Conservation (phyloP, 2,888 invertebrate genomes). For the Acrobasis repandana region DNA sequence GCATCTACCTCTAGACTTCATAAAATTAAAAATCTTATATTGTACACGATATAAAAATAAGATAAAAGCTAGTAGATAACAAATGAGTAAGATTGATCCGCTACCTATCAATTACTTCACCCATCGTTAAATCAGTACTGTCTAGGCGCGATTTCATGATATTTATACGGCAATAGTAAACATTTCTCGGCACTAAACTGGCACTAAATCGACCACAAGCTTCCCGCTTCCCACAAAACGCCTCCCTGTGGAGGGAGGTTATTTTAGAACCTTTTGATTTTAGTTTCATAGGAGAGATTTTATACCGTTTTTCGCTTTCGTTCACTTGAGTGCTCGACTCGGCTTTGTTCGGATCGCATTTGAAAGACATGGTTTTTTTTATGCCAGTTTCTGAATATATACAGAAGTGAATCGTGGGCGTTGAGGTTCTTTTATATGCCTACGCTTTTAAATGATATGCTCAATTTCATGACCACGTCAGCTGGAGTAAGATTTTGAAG, state of each 20-base stretch:
- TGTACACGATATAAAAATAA: too few relatives aligned
- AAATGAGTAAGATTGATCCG: too few relatives aligned
- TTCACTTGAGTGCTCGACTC: neutral
- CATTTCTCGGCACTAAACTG: constrained; percentile 3
- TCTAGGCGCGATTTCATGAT: constrained; percentile 7
- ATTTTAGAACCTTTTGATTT: constrained; percentile 21
- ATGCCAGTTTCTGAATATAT: constrained; percentile 1
- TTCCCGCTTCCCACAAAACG: neutral
- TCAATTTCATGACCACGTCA: too few relatives aligned
- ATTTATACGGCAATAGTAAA: constrained; percentile 9
- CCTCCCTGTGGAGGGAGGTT: constrained; percentile 10
- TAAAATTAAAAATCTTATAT: too few relatives aligned
- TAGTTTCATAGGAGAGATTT: neutral
- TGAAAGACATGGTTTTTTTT: constrained; percentile 6
- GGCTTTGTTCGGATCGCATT: neutral
- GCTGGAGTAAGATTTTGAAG: too few relatives aligned
- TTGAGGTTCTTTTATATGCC: neutral
- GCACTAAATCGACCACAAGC: constrained; percentile 10
- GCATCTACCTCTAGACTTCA: too few relatives aligned
- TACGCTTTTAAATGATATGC: neutral
- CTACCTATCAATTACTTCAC: neutral
- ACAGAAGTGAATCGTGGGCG: neutral
- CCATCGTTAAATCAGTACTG: neutral
- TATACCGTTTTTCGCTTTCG: constrained; percentile 5
- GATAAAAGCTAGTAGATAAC: too few relatives aligned